Conservation (phyloP, 35 echinoderm and acorn worm genomes). For the Hemicentrotus pulcherrimus region DNA sequence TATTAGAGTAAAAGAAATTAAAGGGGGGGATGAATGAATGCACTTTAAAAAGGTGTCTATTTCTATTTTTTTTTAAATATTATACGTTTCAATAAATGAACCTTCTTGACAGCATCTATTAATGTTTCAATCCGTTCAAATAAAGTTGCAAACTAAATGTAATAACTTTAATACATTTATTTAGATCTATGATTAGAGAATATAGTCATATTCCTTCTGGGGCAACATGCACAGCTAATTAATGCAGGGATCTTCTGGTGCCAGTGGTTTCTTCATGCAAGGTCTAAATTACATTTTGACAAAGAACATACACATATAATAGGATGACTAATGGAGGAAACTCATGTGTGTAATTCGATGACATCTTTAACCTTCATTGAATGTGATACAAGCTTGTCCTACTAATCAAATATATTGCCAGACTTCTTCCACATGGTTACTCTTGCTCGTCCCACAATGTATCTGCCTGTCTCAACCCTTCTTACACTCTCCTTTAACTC, state of each 20-base stretch:
- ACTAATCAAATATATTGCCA: not conserved
- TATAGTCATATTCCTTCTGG: too few species aligned
- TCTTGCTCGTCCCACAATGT: not conserved
- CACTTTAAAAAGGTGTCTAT: too few species aligned
- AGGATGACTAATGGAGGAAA: not conserved
- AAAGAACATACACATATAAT: not conserved
- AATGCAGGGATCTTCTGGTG: not conserved
- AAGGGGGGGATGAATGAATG: too few species aligned
- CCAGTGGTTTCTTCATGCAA: not conserved
- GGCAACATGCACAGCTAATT: too few species aligned
- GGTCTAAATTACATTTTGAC: not conserved
- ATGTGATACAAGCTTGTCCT: not conserved
- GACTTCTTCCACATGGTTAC: not conserved
- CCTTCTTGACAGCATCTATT: too few species aligned
- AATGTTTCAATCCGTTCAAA: too few species aligned
- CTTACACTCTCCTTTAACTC: not conserved
- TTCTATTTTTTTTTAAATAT: too few species aligned
- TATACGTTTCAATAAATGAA: too few species aligned
- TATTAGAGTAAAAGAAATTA: too few species aligned
- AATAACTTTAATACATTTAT: too few species aligned
- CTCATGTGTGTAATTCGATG: not conserved
- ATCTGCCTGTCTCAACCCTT: not conserved
- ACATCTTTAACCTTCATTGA: slow-evolving; percentile 4
- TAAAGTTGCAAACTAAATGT: too few species aligned
- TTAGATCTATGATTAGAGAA: too few species aligned